Conservation (phyloP, 1,140 invertebrate species). For the Pentalonia nigronervosa region DNA sequence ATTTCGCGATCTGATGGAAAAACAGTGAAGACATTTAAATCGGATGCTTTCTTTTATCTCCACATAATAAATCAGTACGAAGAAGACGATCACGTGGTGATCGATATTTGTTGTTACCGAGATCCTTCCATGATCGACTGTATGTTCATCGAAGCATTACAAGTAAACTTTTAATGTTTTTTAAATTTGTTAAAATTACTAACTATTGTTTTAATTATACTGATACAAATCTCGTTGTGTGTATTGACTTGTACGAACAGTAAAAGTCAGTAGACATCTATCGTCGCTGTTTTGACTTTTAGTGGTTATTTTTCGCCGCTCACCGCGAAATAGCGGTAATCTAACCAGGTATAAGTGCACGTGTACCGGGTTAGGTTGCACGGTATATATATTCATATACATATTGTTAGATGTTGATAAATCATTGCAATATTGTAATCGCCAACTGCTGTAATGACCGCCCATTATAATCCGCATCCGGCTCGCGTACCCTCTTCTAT, state of each 20-base stretch:
- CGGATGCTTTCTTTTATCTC: slow-evolving; percentile 83
- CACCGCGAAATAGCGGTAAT: no score
- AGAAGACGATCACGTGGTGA: slow-evolving; percentile 69
- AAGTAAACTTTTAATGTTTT: slow-evolving; percentile 66
- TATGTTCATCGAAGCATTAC: slow-evolving; percentile 83
- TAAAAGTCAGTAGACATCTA: not conserved
- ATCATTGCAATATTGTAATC: no score
- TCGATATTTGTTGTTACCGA: slow-evolving; percentile 85
- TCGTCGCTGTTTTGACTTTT: not conserved
- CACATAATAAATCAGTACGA: slow-evolving; percentile 92
- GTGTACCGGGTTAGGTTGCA: no score
- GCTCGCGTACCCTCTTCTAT: no score
- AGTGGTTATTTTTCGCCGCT: not conserved
- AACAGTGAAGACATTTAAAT: slow-evolving; percentile 69
- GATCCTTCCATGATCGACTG: slow-evolving; percentile 83
- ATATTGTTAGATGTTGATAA: no score
- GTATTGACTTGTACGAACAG: not conserved
- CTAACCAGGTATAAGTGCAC: no score
- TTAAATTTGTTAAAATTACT: not conserved
- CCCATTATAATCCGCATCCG: no score
- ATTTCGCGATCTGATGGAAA: slow-evolving; percentile 72
- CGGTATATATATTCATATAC: no score
- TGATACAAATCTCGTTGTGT: not conserved
- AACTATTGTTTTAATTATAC: not conserved
- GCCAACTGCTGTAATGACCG: no score